Conservation (phyloP, 2,797 vertebrate genomes). For the Melanogrammus aeglefinus region DNA sequence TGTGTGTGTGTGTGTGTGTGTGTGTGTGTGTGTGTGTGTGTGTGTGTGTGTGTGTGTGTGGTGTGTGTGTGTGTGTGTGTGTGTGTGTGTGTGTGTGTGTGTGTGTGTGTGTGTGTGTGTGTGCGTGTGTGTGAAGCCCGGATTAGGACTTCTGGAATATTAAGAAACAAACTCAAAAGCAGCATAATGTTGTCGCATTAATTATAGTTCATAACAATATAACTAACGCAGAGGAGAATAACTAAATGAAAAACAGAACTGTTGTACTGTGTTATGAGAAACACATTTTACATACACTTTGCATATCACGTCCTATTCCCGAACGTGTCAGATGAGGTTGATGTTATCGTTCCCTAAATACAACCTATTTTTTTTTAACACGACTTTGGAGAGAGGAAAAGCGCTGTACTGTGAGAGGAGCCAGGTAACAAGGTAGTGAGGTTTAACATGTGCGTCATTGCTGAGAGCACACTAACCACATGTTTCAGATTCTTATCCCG, state of each 20-base stretch:
- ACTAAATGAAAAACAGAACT: neutral
- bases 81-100: too few species aligned
- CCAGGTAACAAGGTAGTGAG: conserved; percentile 12
- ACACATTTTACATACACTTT: neutral
- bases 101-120: too few species aligned
- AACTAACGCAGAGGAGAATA: neutral
- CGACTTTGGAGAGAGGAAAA: neutral
- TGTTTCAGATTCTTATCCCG: conserved; percentile 46
- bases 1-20: too few species aligned
- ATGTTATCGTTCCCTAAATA: neutral
- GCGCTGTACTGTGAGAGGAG: neutral
- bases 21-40: too few species aligned
- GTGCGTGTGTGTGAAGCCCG: too few species aligned
- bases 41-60: too few species aligned
- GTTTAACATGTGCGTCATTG: conserved; percentile 31
- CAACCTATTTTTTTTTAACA: neutral
- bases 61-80: too few species aligned
- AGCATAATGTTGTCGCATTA: too few species aligned
- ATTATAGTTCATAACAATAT: neutral
- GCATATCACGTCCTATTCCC: neutral
- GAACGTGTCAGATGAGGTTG: neutral
- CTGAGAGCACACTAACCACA: conserved; percentile 24
- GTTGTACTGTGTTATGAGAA: neutral
- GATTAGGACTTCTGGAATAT: neutral
- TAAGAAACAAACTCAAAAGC: neutral